Evolutionary conservation across 2,797 vertebrate species (phyloP).

Genomic region (Etheostoma perlongum): DNA sequence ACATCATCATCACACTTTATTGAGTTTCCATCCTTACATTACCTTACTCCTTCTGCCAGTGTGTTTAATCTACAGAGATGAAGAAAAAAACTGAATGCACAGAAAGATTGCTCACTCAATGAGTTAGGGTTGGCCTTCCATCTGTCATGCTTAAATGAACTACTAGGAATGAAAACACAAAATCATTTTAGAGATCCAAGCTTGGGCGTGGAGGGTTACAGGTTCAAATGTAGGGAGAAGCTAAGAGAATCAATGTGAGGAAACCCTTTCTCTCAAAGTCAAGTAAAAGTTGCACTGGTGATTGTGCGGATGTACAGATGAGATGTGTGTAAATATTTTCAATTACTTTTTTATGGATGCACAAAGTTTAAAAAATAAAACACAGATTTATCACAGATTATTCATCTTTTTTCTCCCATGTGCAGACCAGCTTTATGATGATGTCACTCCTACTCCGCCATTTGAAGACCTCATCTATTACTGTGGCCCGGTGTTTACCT

Average conservation of each 20-base stretch:
- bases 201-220: background rate
- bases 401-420: slow-evolving; percentile 41
- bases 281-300: background rate
- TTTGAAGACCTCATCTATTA: slow-evolving; percentile 55
- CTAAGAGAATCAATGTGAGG: background rate
- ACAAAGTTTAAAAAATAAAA: slow-evolving; percentile 34
- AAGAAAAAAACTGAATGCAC: background rate
- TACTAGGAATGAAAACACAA: slow-evolving; percentile 42
- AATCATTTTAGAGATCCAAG: slow-evolving; percentile 22
- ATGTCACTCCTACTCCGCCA: slow-evolving; percentile 46
- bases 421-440: slow-evolving; percentile 60
- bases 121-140: slow-evolving; percentile 17
- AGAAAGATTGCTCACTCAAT: slow-evolving; percentile 12
- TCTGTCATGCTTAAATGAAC: slow-evolving; percentile 39
- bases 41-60: slow-evolving; percentile 40
- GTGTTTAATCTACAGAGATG: slow-evolving; percentile 48
- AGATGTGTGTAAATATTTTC: slow-evolving; percentile 17
- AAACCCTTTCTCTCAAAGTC: slow-evolving; percentile 3
- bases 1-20: slow-evolving; percentile 72
- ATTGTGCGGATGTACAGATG: background rate
- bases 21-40: slow-evolving; percentile 62
- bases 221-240: slow-evolving; percentile 9
- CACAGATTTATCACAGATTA: slow-evolving; percentile 25
- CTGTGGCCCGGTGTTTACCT: slow-evolving; percentile 57
- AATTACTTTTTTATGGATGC: slow-evolving; percentile 31